Percentiles rank a stretch among this genome's conserved stretches.
Conservation (phyloP, 1,140 invertebrate genomes). For the honey bee (Apis mellifera) region Amel_HAv3.1 CM009932.2:14543501-14544000, state of each 20-base stretch:
- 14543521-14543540: conserved; percentile 20
- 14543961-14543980: not conserved
- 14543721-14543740: conserved; percentile 31
- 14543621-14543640: conserved; percentile 22
- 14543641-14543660: conserved; percentile 3
- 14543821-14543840: not conserved
- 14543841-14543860: not conserved
- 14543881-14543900: not conserved
- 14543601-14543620: not conserved
- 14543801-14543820: not conserved
- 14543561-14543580: not conserved
- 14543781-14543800: conserved; percentile 14
- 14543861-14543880: conserved; percentile 13
- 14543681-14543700: conserved; percentile 16
- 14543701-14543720: conserved; percentile 4
- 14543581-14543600: not conserved
- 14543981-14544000: not conserved
- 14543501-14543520: conserved; percentile 55
- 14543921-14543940: conserved; percentile 6
- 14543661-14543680: conserved; percentile 27
- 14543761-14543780: conserved; percentile 21
- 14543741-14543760: conserved; percentile 21
- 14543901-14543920: conserved; percentile 12
- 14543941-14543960: not conserved
- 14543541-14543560: conserved; percentile 6